Evolutionary conservation across 1,140 invertebrate species (phyloP), one percentile per base, ranked within the genome.

Genomic region (Bactericera cockerelli): DNA sequence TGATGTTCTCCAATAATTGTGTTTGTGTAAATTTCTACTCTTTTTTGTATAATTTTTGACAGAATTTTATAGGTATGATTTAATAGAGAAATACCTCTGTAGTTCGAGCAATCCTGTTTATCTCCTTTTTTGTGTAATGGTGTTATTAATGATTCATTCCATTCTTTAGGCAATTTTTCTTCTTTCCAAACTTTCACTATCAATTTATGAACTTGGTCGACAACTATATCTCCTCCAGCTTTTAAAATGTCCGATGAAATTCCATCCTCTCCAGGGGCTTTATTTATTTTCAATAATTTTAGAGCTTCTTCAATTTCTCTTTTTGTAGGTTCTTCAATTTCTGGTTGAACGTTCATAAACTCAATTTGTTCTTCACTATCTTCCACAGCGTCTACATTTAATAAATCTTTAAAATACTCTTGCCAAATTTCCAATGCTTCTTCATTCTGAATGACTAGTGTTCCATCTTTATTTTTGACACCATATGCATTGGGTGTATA

Each of bases 191-290:
- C 39, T 11, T 33, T n/a, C n/a, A n/a, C n/a, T n/a, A n/a, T n/a
- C n/a, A n/a, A n/a, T n/a, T n/a, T n/a, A n/a, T n/a, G n/a, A n/a
- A n/a, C n/a, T n/a, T n/a, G n/a, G 1, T 26, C 26, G 24, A 53
- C 21, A 14, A 54, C 26, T 59, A 6, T 31, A 36, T 49, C 55
- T 26, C 49, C 33, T 19, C 57, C 14, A 33, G 13, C 31, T 61
- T 67, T 67, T 60, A 63, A 61, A 1, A 66, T 22, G 59, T 68
- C 65, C 25, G 59, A 63, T 14, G 62, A 55, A 16, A 68, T 68
- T 26, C 62, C 63, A 58, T 65, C 66, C 21, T 39, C 28, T 26
- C 65, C 65, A 22, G 62, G 59, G 19, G 67, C 58, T 61, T 65
- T 64, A 25, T 65, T 63, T 28, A 62, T 64, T 56, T 36, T 38